A percentile compares a stretch with the other conserved stretches of the same genome.
phyloP scores from a whole-genome alignment of 1,140 invertebrate genomes.

The Polypedilum pembai region DNA sequence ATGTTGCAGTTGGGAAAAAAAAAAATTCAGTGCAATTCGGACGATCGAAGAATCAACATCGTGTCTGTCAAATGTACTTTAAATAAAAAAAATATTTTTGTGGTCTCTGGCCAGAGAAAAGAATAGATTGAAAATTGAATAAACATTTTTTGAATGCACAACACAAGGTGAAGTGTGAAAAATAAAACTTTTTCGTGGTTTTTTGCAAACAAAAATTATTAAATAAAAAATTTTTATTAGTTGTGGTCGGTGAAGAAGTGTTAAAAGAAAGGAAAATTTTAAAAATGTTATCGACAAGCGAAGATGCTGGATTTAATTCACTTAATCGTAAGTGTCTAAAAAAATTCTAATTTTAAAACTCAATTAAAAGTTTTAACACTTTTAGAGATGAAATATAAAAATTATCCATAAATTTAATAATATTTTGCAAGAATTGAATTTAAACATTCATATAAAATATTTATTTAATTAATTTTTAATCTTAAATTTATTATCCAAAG shows the following conservation, averaged over 20 bases:
- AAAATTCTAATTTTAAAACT: no score
- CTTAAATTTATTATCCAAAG: no score
- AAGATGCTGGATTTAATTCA: conserved; percentile 44
- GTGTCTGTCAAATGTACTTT: background rate
- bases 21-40: conserved; percentile 15
- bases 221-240: conserved; percentile 28
- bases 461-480: no score
- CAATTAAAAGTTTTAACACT: no score
- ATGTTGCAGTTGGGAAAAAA: background rate
- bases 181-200: background rate
- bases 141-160: background rate
- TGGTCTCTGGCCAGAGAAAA: background rate
- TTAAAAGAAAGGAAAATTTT: no score
- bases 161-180: background rate
- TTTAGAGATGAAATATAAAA: no score
- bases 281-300: conserved; percentile 42
- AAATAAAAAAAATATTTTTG: background rate
- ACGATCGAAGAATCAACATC: conserved; percentile 23
- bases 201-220: background rate
- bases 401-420: no score
- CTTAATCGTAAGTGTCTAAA: conserved; percentile 41
- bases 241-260: conserved; percentile 1
- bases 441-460: no score
- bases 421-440: no score
- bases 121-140: background rate